A percentile compares a stretch with the other conserved stretches of the same genome.
phyloP scores from a whole-genome alignment of 2,113 vertebrate species.

The human region GRCh38 chr7:92106001-92106500 shows the following conservation, averaged over 20 bases:
- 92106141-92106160: neutral
- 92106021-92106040: no score
- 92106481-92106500: neutral
- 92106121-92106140: no score
- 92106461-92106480: neutral
- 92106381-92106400: neutral
- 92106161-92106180: neutral
- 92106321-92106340: neutral
- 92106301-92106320: neutral
- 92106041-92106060: no score
- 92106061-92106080: no score
- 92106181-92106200: neutral
- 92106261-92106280: neutral
- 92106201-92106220: neutral
- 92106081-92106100: no score
- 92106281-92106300: neutral
- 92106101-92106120: no score
- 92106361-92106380: neutral
- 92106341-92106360: neutral
- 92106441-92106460: neutral
- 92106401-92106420: neutral
- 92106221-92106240: neutral
- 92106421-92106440: neutral
- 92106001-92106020: no score
- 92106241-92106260: neutral